Base-by-base conservation (phyloP, 2,888 invertebrate genomes). In the Gerris lacustris region DNA sequence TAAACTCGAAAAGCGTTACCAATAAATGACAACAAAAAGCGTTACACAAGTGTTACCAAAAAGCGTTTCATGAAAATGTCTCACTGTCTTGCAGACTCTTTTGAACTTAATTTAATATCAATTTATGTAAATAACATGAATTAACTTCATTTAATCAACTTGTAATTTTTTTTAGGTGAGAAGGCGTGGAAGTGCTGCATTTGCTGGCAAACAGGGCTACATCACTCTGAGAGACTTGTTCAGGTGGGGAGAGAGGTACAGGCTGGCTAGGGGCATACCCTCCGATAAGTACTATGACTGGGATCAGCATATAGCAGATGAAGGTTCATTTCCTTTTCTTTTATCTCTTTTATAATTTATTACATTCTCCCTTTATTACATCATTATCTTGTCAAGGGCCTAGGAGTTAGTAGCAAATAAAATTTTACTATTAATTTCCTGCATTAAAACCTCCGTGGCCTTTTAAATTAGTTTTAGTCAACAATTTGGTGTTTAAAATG, bases 261-360 rank as follows among this genome's bases (percentile, higher is more conserved):
- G 91, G 72, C 83, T 88, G 44, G 90, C 91, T 5, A 82, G 84
- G 15, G 85, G 86, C 5, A 80, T 85, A 6, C 82, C 85, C 6
- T 80, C 82, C 0, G 83, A 84, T 63, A 80, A 80, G 62, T 88
- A 90, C 76, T 95, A 95, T 78, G 96, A 97, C 81, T 98, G 96
- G 96, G 92, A 94, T 80, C 96, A 97, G 79, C 95, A 96, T 81
- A 85, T 99, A 67, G 94, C 96, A 0, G 96, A 98, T 79, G 96
- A 96, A 82, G 96, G 82, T 78, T 71, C 66, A 5, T 73, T 31
- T 70, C 31, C 31, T 31, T 31, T 31, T 31, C 31, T 31, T 31
- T 31, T 31, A 31, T 31, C 9, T 17, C 6, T 62, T 15, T 6
- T 63, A 31, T 66, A 31, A 69, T 43, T 31, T 31, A 31, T 31